A percentile compares a stretch with the other conserved stretches of the same genome.
Evolutionary conservation across 2,113 vertebrate species (phyloP).

Genomic region (Myotis davidii): DNA sequence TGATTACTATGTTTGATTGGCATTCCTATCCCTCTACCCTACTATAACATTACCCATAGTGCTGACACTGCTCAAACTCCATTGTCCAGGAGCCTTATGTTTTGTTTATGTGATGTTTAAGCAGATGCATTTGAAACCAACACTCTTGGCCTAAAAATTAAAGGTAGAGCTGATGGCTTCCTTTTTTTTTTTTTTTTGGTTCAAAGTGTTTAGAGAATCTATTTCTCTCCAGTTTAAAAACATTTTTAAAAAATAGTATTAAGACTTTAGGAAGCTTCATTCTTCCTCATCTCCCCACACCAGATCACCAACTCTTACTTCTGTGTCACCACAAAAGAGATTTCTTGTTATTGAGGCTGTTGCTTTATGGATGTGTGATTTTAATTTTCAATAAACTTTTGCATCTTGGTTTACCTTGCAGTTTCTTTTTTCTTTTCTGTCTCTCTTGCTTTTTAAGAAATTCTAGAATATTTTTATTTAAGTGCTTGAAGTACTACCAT

Average conservation of each 20-base stretch:
- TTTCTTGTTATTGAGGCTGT: conserved; percentile 81
- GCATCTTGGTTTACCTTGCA: conserved; percentile 85
- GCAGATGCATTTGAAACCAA: not conserved
- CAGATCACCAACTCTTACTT: conserved; percentile 50
- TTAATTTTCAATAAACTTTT: conserved; percentile 90
- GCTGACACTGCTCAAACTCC: not conserved
- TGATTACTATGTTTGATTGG: not conserved
- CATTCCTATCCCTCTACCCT: not conserved
- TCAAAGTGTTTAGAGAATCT: conserved; percentile 15
- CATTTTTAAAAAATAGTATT: not conserved
- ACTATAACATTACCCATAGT: not conserved
- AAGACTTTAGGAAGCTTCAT: not conserved
- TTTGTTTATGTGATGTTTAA: not conserved
- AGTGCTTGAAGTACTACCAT: not conserved
- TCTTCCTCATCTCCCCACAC: not conserved
- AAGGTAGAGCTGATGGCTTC: not conserved
- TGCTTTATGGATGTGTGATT: conserved; percentile 84
- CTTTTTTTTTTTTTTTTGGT: not conserved
- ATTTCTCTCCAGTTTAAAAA: not conserved
- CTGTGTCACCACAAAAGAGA: conserved; percentile 73
- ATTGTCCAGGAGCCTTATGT: not conserved
- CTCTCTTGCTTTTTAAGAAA: conserved; percentile 57
- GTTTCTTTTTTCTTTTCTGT: conserved; percentile 76
- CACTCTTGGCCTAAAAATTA: not conserved
- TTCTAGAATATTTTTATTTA: not conserved